A percentile compares a stretch with the other conserved stretches of the same genome.
Evolutionary conservation across 2,888 invertebrate genomes (phyloP).

Genomic region (Drosophila formosana): DNA sequence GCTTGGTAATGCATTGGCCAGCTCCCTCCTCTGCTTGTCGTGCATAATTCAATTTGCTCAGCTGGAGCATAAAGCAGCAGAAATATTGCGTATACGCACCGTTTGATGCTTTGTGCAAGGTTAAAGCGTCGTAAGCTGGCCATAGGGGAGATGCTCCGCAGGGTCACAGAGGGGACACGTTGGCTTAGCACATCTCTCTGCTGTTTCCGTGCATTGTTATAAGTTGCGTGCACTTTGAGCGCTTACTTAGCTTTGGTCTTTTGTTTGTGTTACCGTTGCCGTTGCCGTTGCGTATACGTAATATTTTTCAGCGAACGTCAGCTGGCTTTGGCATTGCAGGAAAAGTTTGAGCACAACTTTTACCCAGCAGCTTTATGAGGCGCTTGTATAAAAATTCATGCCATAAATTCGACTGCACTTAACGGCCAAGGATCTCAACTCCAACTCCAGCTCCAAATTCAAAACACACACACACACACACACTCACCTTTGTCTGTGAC

Average conservation of each 20-base stretch:
- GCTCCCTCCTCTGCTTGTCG: conserved; percentile 4
- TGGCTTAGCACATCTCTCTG: conserved; percentile 42
- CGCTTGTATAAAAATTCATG: conserved; percentile 69
- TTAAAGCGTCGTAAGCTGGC: conserved; percentile 34
- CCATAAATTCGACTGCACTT: conserved; percentile 70
- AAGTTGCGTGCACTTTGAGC: conserved; percentile 64
- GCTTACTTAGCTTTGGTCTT: conserved; percentile 53
- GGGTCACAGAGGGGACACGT: neutral
- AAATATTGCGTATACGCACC: conserved; percentile 65
- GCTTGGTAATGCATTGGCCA: conserved; percentile 31
- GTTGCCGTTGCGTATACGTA: conserved; percentile 47
- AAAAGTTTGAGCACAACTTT: conserved; percentile 60
- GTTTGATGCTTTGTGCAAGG: conserved; percentile 44
- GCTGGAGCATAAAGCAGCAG: conserved; percentile 22
- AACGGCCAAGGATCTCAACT: conserved; percentile 4
- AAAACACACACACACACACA: neutral
- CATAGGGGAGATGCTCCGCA: neutral
- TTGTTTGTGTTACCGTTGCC: conserved; percentile 49
- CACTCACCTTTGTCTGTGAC: conserved; percentile 92
- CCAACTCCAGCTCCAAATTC: neutral
- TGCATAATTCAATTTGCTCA: conserved; percentile 66
- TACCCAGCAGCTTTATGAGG: conserved; percentile 64
- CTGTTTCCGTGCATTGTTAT: conserved; percentile 55
- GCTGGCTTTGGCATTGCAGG: conserved; percentile 44
- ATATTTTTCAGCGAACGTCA: conserved; percentile 43